Conservation (phyloP, 2,113 vertebrate species). For the Channa maculata region DNA sequence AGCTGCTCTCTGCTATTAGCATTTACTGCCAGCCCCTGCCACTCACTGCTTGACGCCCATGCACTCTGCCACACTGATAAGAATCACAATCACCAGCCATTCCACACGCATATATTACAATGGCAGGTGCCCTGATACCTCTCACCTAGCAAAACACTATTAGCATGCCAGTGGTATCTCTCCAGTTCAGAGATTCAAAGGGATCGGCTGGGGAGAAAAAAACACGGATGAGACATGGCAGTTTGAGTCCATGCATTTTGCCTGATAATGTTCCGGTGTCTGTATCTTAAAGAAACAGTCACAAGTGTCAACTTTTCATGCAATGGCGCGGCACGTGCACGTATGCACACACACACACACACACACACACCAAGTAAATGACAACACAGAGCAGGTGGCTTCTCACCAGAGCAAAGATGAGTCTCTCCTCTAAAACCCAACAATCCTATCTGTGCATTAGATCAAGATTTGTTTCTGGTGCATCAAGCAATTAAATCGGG, state of each 20-base stretch:
- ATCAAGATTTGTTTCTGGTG: conserved; percentile 21
- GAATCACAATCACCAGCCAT: conserved; percentile 83
- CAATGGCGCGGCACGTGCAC: background rate
- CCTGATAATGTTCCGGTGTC: conserved; percentile 52
- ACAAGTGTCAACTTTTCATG: background rate
- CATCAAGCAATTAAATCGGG: conserved; percentile 59
- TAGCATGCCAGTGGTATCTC: conserved; percentile 75
- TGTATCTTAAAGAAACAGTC: conserved; percentile 42
- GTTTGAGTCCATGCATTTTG: conserved; percentile 56
- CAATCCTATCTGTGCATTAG: conserved; percentile 59
- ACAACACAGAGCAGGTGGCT: conserved; percentile 21
- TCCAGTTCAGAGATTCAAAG: conserved; percentile 69
- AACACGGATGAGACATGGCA: conserved; percentile 53
- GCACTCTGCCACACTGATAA: conserved; percentile 77
- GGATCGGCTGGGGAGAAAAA: conserved; percentile 54
- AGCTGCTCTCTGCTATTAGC: conserved; percentile 80
- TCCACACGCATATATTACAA: conserved; percentile 79
- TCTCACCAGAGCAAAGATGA: conserved; percentile 45
- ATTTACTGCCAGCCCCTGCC: conserved; percentile 80
- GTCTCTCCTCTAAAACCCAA: conserved; percentile 6
- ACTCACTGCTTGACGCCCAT: conserved; percentile 72
- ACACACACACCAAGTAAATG: conserved; percentile 1
- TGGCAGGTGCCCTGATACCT: conserved; percentile 69
- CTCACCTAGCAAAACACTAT: conserved; percentile 70
- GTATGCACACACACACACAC: background rate